Evolutionary conservation across 1,140 invertebrate species (phyloP).

Genomic region (Calephelis virginiensis): DNA sequence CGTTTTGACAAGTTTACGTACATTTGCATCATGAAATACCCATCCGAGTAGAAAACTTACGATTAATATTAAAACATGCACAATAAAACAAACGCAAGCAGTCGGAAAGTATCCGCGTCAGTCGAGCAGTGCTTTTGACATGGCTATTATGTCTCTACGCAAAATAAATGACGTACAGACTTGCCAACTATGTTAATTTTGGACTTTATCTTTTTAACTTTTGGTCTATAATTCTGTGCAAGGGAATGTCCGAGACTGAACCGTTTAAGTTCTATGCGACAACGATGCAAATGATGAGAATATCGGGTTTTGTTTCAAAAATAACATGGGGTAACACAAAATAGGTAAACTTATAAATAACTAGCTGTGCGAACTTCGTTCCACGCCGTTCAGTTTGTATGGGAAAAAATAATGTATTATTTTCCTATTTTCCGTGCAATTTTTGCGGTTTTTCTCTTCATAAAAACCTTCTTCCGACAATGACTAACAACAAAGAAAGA

Average conservation of each 20-base stretch:
- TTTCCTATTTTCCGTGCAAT: no score
- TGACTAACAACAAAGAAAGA: no score
- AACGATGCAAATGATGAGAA: constrained; percentile 53
- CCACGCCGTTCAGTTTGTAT: no score
- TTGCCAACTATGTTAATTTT: constrained; percentile 26
- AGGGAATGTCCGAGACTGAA: constrained; percentile 28
- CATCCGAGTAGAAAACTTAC: constrained; percentile 68
- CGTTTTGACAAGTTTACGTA: constrained; percentile 57
- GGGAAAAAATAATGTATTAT: no score
- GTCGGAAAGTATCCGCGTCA: constrained; percentile 72
- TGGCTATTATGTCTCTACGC: constrained; percentile 62
- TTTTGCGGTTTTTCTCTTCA: no score
- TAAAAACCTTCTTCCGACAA: no score
- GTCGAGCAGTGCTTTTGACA: constrained; percentile 67
- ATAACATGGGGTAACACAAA: background rate
- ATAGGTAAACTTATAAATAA: background rate
- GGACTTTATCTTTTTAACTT: constrained; percentile 22
- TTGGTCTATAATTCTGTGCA: constrained; percentile 27
- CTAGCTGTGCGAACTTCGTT: no score
- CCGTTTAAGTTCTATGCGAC: constrained; percentile 41
- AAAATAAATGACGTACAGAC: constrained; percentile 37
- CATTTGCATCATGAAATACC: constrained; percentile 58
- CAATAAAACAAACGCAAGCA: constrained; percentile 74
- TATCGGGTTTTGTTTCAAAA: constrained; percentile 16
- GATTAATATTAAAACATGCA: constrained; percentile 78